Percentiles rank a stretch among this genome's conserved stretches.
These are phyloP conservation scores for Charina bottae DNA, from an alignment of 2,113 vertebrate species.

Conservation along the genomic window DNA sequence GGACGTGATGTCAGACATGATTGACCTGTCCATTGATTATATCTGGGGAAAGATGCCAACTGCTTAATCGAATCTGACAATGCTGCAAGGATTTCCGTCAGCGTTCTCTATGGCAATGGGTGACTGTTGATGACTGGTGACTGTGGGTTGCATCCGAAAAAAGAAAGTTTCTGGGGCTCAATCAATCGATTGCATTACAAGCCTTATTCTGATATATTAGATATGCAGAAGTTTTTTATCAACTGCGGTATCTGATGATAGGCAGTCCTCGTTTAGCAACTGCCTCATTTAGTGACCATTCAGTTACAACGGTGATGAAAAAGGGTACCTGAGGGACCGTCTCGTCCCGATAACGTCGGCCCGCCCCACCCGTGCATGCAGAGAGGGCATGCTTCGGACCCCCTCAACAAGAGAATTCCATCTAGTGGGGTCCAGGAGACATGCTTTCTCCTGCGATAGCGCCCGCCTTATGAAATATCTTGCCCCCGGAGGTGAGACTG, in stretches of 20 bases:
- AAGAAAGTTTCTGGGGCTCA: neutral
- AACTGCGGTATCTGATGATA: neutral
- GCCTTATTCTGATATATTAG: neutral
- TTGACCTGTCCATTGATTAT: constrained; percentile 49
- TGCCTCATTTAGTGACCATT: neutral
- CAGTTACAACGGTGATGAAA: neutral
- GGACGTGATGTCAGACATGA: constrained; percentile 33
- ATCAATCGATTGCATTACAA: neutral
- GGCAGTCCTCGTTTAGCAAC: neutral
- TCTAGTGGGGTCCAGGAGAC: no score
- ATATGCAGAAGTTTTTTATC: no score
- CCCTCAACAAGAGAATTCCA: no score
- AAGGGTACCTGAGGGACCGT: no score
- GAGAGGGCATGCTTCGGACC: no score
- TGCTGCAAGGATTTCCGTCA: constrained; percentile 2
- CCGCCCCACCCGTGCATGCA: no score
- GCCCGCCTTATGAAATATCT: no score
- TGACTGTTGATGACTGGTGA: neutral
- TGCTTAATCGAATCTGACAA: constrained; percentile 38
- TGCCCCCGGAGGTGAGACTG: no score
- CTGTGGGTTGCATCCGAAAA: neutral
- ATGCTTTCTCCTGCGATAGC: no score
- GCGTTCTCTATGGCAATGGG: no score
- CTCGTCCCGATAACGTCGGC: no score
- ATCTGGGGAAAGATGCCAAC: constrained; percentile 12